phyloP scores from a whole-genome alignment of 2,888 invertebrate species.

The Hydrotaea diabolus region DNA sequence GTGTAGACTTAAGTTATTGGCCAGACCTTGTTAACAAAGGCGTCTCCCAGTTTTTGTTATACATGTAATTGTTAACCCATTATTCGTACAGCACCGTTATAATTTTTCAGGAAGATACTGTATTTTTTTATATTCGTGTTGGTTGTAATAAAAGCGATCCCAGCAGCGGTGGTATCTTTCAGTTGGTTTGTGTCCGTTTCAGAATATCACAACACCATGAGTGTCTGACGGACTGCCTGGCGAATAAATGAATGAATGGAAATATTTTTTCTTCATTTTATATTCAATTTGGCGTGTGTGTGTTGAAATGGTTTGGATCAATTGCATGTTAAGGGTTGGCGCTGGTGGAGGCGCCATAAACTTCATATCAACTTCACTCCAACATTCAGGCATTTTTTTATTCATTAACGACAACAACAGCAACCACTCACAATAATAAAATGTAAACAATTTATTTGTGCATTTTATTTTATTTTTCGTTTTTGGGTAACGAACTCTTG shows the following conservation, averaged over 20 bases:
- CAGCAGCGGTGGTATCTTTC: background rate
- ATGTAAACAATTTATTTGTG: slow-evolving; percentile 12
- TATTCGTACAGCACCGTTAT: no score
- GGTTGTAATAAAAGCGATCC: background rate
- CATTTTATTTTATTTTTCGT: background rate
- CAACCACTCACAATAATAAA: background rate
- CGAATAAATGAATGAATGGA: background rate
- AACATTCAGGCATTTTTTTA: slow-evolving; percentile 50
- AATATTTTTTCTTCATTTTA: background rate
- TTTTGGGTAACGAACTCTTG: slow-evolving; percentile 10
- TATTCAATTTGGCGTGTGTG: background rate
- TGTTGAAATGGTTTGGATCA: background rate
- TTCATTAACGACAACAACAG: slow-evolving; percentile 27
- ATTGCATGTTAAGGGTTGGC: slow-evolving; percentile 11
- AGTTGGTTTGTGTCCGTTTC: background rate
- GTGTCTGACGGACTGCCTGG: background rate
- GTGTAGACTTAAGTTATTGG: no score
- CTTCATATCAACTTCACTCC: slow-evolving; percentile 7
- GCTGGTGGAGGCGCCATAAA: background rate
- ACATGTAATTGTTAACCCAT: no score
- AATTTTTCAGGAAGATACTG: no score
- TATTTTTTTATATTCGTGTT: background rate
- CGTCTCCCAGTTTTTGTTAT: no score
- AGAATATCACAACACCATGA: background rate
- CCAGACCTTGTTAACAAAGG: no score